Evolutionary conservation across 2,797 vertebrate species (phyloP).

Genomic region (Poliocrania exsul): DNA sequence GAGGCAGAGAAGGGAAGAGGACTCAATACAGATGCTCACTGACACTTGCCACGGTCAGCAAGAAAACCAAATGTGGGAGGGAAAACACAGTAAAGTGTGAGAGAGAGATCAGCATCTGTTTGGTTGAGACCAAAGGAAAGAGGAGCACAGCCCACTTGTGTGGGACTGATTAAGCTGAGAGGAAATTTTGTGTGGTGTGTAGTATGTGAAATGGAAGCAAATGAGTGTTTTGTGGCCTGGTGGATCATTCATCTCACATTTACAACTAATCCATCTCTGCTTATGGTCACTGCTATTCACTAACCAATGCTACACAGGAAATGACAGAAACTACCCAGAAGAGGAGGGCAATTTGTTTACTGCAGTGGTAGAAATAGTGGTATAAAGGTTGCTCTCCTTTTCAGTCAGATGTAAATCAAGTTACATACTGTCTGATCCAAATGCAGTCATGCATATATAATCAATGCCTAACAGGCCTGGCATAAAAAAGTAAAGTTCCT

Average conservation of each 20-base stretch:
- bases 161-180: background rate
- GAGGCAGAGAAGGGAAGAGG: background rate
- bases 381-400: constrained; percentile 50
- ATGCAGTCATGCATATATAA: background rate
- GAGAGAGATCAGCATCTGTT: background rate
- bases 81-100: background rate
- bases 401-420: background rate
- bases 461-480: background rate
- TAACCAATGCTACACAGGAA: background rate
- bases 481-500: constrained; percentile 14
- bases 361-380: constrained; percentile 57
- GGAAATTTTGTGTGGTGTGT: background rate
- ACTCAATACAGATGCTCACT: background rate
- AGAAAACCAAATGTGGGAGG: background rate
- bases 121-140: background rate
- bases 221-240: background rate
- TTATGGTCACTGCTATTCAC: constrained; percentile 1
- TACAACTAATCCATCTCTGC: background rate
- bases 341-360: constrained; percentile 35
- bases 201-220: background rate
- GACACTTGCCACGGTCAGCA: background rate
- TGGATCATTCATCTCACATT: background rate
- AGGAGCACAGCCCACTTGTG: background rate
- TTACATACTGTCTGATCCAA: background rate
- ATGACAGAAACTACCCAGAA: background rate